phyloP scores from a whole-genome alignment of 2,113 vertebrate genomes.

The Muscicapa adusta region DNA sequence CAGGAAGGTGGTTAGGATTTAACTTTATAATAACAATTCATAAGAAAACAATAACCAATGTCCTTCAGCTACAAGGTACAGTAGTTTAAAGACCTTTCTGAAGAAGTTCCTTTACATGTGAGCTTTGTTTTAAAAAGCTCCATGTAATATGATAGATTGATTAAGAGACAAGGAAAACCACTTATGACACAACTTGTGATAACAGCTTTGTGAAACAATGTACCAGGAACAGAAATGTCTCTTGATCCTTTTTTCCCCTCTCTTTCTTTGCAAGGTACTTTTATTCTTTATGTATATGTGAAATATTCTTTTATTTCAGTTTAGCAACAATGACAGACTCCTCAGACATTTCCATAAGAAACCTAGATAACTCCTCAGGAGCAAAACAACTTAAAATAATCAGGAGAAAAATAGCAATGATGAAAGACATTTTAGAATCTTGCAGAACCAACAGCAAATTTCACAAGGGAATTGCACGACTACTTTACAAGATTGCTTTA shows the following conservation, averaged over 20 bases:
- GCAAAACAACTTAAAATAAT: background rate
- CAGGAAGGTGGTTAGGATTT: background rate
- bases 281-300: background rate
- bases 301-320: conserved; percentile 15
- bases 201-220: background rate
- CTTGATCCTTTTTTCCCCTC: accelerated
- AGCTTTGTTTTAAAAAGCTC: background rate
- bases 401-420: background rate
- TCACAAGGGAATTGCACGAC: accelerated
- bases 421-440: background rate
- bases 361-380: background rate
- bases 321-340: background rate
- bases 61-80: background rate
- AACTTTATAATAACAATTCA: background rate
- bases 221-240: background rate
- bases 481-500: background rate
- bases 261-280: background rate
- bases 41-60: background rate
- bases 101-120: background rate
- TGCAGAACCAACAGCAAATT: background rate
- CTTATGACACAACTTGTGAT: background rate
- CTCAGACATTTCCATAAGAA: background rate
- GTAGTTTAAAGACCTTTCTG: background rate
- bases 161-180: background rate
- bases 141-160: background rate